Evolutionary conservation across 2,113 vertebrate species (phyloP).

Genomic region (Fregetta grallaria): DNA sequence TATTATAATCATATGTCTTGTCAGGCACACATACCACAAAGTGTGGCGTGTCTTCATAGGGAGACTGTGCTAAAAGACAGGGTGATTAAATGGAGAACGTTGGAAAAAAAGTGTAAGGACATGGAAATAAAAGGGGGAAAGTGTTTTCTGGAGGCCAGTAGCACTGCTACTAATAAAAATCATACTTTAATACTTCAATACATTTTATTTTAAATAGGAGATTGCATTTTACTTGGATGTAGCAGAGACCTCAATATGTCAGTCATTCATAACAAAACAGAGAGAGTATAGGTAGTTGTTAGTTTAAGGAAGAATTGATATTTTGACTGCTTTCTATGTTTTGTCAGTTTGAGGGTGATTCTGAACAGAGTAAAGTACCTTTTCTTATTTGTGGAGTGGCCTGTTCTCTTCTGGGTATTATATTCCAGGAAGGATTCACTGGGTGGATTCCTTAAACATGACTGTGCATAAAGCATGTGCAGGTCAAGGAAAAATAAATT

Average conservation of each 20-base stretch:
- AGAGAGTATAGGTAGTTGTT: neutral
- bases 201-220: neutral
- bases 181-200: neutral
- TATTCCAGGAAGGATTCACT: neutral
- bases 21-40: neutral
- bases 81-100: neutral
- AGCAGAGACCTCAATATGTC: neutral
- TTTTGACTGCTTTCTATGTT: neutral
- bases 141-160: neutral
- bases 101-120: neutral
- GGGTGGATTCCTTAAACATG: neutral
- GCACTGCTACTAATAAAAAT: neutral
- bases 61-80: neutral
- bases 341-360: neutral
- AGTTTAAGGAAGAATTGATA: neutral
- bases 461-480: neutral
- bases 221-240: neutral
- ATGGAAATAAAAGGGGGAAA: neutral
- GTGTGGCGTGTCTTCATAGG: neutral
- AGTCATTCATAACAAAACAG: neutral
- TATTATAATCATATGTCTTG: neutral
- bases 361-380: neutral
- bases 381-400: neutral
- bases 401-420: neutral
- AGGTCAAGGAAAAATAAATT: conserved; percentile 3